Evolutionary conservation across 2,888 invertebrate genomes (phyloP), one percentile per base, ranked within the genome.

Genomic region (Torymus aiolomorphi): DNA sequence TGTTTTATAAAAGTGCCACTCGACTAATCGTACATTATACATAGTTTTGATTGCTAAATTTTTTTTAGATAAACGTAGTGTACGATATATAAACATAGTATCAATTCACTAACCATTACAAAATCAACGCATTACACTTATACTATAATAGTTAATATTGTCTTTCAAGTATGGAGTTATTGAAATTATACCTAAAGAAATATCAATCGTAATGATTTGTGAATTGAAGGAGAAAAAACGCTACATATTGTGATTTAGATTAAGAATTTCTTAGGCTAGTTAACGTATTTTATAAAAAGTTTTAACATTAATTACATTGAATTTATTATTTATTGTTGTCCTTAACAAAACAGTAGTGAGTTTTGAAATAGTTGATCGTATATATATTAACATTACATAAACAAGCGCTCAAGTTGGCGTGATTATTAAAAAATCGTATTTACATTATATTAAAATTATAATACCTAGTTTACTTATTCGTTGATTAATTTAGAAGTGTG

Each of bases 301-400:
- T 74, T 65, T 74, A 51, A 66, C 54, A 16, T 65, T 42, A 8
- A 42, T 42, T 79, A 61, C 61, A 66, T 78, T 74, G 56, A 75
- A 80, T 75, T 83, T 83, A 82, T 76, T 65, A 74, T 49, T 84
- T 80, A 72, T 81, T 82, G 59, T 67, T 61, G 54, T 80, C 70
- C 71, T 76, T 73, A 72, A 76, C 80, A 56, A 83, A 61, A 80
- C 54, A 57, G 84, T 84, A 84, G 84, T 83, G 76, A 80, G 65
- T 81, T 82, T 80, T 77, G 73, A 69, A 14, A 79, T 79, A 81
- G 81, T 78, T 78, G 16, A 75, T 67, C 70, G 57, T 80, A 31
- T n/a, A 63, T 52, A 73, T 57, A 77, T 31, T 31, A 31, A 31
- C 42, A 8, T 42, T 42, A 42, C 8, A 42, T 42, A 61, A 49